A percentile compares a stretch with the other conserved stretches of the same genome.
Conservation (phyloP, 35 echinoderm and acorn worm genomes). For the Hemicentrotus pulcherrimus region DNA sequence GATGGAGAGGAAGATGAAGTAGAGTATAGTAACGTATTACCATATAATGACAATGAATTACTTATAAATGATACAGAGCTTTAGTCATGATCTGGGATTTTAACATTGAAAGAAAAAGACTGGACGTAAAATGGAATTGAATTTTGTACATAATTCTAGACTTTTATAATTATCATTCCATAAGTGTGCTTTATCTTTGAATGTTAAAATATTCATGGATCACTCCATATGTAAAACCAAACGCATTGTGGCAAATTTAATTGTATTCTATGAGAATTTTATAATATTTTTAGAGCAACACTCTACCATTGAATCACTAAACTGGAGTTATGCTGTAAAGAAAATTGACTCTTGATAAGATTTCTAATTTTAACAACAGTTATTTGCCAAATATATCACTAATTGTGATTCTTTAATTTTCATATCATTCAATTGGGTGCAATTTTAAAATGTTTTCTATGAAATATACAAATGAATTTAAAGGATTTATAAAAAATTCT, state of each 20-base stretch:
- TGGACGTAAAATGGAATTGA: not conserved
- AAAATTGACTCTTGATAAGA: too few species aligned
- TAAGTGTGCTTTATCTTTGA: not conserved
- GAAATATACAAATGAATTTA: not conserved
- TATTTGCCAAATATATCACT: not conserved
- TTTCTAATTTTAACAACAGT: not conserved
- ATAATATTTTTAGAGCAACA: not conserved
- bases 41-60: not conserved
- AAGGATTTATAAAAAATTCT: not conserved
- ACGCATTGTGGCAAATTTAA: too few species aligned
- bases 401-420: not conserved
- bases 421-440: not conserved
- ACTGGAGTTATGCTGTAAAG: not conserved
- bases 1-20: not conserved
- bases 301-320: not conserved
- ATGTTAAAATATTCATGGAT: too few species aligned
- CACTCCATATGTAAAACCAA: too few species aligned
- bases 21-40: not conserved
- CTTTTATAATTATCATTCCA: not conserved
- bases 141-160: not conserved
- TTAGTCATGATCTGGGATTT: not conserved
- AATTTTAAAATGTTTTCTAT: too few species aligned
- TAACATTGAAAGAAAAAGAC: not conserved
- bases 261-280: not conserved
- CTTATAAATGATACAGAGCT: not conserved